Percentiles rank a stretch among this genome's conserved stretches.
Evolutionary conservation across 1,140 invertebrate genomes (phyloP).

Genomic region (Trinorchestia longiramus): DNA sequence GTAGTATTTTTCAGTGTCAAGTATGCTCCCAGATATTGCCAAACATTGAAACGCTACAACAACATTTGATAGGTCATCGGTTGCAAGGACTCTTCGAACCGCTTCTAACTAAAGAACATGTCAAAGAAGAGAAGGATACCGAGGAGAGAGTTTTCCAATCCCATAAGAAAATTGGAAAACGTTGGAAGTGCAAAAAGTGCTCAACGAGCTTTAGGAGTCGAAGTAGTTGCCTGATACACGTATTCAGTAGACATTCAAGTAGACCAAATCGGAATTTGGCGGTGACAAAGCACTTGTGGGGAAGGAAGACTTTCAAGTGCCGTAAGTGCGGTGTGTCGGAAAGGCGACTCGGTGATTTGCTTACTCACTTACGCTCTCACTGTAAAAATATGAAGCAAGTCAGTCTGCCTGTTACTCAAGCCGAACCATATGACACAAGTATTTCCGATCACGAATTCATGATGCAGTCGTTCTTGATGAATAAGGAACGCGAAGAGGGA

Average conservation of each 20-base stretch:
- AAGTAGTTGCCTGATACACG: constrained; percentile 70
- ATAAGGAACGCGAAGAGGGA: constrained; percentile 69
- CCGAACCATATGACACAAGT: constrained; percentile 69
- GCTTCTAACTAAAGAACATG: constrained; percentile 64
- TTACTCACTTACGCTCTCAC: constrained; percentile 76
- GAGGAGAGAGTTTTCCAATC: constrained; percentile 18
- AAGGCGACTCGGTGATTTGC: constrained; percentile 76
- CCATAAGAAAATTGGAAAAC: background rate
- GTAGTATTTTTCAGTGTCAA: constrained; percentile 73
- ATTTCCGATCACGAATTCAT: constrained; percentile 72
- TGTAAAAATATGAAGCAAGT: constrained; percentile 61
- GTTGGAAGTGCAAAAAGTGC: constrained; percentile 72
- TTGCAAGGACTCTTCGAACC: constrained; percentile 73
- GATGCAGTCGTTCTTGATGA: constrained; percentile 89
- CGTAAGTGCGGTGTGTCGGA: constrained; percentile 79
- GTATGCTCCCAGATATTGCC: constrained; percentile 75
- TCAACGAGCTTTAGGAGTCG: constrained; percentile 70
- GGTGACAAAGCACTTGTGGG: constrained; percentile 56
- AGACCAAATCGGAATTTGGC: constrained; percentile 59
- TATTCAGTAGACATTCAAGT: constrained; percentile 69
- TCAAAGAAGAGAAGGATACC: constrained; percentile 15
- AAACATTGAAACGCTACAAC: constrained; percentile 75
- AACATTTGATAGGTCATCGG: constrained; percentile 76
- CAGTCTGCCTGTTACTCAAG: constrained; percentile 69
- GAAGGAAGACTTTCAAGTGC: constrained; percentile 72